Evolutionary conservation across 2,113 vertebrate genomes (phyloP).

Genomic region (Sinocyclocheilus anshuiensis): DNA sequence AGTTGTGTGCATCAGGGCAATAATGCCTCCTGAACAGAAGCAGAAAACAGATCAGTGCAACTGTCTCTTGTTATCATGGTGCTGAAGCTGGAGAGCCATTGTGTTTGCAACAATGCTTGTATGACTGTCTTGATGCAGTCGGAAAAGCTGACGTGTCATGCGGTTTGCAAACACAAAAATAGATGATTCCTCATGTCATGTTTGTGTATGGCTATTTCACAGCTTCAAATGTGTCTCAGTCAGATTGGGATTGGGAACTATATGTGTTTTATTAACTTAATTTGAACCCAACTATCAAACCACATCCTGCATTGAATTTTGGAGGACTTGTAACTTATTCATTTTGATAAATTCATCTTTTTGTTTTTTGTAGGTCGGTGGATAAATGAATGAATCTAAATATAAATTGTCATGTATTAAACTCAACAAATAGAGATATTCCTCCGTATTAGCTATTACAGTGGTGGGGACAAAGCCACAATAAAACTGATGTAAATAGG

Average conservation of each 20-base stretch:
- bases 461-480: background rate
- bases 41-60: slow-evolving; percentile 23
- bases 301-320: background rate
- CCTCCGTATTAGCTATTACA: background rate
- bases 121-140: background rate
- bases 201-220: background rate
- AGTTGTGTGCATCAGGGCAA: slow-evolving; percentile 22
- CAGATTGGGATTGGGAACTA: background rate
- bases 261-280: background rate
- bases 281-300: background rate
- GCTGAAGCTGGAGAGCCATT: background rate
- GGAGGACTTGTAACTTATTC: background rate
- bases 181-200: background rate
- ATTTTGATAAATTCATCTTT: background rate
- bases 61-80: slow-evolving; percentile 12
- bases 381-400: background rate
- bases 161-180: background rate
- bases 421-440: background rate
- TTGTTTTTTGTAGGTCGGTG: background rate
- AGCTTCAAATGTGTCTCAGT: background rate
- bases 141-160: background rate
- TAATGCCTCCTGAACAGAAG: slow-evolving; percentile 28
- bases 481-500: background rate
- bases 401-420: background rate
- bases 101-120: slow-evolving; percentile 7